Conservation (phyloP, 2,113 vertebrate species). For the Podiceps cristatus region DNA sequence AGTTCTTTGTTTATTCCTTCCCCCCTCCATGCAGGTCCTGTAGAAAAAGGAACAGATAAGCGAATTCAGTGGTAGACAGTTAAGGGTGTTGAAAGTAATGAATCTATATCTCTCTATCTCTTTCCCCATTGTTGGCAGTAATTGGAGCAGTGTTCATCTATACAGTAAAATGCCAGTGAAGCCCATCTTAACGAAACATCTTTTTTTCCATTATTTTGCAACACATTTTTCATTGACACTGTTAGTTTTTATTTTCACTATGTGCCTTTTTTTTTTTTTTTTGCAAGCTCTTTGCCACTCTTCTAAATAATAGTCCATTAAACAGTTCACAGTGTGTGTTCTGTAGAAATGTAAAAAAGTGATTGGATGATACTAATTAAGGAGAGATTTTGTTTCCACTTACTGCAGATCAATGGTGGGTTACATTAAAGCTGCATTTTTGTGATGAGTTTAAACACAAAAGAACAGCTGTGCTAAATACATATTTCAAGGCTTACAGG, state of each 20-base stretch:
- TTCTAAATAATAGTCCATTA: slow-evolving; percentile 86
- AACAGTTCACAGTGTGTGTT: slow-evolving; percentile 84
- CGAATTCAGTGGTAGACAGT: slow-evolving; percentile 80
- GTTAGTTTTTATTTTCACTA: slow-evolving; percentile 77
- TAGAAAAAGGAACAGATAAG: slow-evolving; percentile 78
- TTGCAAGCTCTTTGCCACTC: slow-evolving; percentile 71
- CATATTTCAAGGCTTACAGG: slow-evolving; percentile 82
- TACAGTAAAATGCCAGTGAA: slow-evolving; percentile 80
- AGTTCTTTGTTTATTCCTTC: slow-evolving; percentile 79
- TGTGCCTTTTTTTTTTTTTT: slow-evolving; percentile 47
- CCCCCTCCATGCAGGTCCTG: slow-evolving; percentile 62
- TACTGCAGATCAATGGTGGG: slow-evolving; percentile 83
- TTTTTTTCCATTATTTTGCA: slow-evolving; percentile 80
- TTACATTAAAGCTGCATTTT: slow-evolving; percentile 80
- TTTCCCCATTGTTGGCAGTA: slow-evolving; percentile 82
- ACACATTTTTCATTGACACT: slow-evolving; percentile 84
- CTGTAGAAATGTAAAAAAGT: slow-evolving; percentile 82
- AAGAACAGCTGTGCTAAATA: slow-evolving; percentile 83
- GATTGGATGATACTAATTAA: slow-evolving; percentile 88
- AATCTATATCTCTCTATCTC: slow-evolving; percentile 81
- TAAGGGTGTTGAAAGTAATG: slow-evolving; percentile 84
- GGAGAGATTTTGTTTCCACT: slow-evolving; percentile 84
- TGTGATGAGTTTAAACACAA: slow-evolving; percentile 80
- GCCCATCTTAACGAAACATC: slow-evolving; percentile 83
- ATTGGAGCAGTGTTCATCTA: slow-evolving; percentile 84